Base-by-base conservation (phyloP, 1,140 invertebrate species). In the Drosophila sechellia region DNA sequence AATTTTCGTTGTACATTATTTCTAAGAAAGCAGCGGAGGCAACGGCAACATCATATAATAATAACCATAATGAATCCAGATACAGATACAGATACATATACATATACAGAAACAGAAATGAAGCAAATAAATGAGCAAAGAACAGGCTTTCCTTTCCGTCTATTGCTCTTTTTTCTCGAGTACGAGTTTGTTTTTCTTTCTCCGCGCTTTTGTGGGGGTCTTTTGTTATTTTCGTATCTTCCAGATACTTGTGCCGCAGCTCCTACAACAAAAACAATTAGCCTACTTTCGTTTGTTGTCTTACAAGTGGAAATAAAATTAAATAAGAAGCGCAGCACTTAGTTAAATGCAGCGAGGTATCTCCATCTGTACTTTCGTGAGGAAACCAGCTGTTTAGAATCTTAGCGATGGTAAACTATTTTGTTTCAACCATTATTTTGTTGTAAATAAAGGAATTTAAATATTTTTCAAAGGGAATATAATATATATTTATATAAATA, bases 291-390 rank as follows among this genome's bases (percentile, higher is more conserved):
- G 83, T 86, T 86, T 87, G 76, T 77, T 85, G 81, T 79, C 78
- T 86, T 80, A 81, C 78, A 81, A 81, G 81, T 78, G 72, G 81
- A 86, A 86, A 86, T 86, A 86, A 86, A 86, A 86, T 87, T 89
- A 89, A 89, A 77, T 79, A 89, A 75, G 57, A 83, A 85, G 40
- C 69, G 61, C 64, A 58, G 83, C 75, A 85, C 83, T 85, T 85
- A 87, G 81, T 75, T 80, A 77, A 80, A 80, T 80, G 81, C 77
- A 79, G 69, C 54, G 31, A 31, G 6, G 59, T 78, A 80, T 78
- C 66, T 78, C 48, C 39, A 55, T 55, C 42, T 56, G 63, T 48
- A 34, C 55, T 42, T 55, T 20, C 42, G 64, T 39, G 63, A 17
- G 60, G 43, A 12, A 39, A 50, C 13, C 53, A 61, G 35, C 35